Evolutionary conservation across 2,797 vertebrate genomes (phyloP).

Genomic region (Eleutherodactylus coqui): DNA sequence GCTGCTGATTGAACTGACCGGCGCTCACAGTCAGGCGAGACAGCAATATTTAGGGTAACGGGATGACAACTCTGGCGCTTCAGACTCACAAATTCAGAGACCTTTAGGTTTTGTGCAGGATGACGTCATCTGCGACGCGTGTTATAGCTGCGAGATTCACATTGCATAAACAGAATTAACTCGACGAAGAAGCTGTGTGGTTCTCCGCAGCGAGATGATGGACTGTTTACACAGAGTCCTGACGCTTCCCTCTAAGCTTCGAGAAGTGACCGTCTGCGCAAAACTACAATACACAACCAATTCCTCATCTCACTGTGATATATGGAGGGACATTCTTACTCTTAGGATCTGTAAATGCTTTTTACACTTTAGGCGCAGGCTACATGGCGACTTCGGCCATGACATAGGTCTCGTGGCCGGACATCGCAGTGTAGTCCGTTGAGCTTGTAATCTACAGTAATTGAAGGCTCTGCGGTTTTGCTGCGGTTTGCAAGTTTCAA

Average conservation of each 20-base stretch:
- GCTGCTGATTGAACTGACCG: not conserved
- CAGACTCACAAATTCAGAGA: not conserved
- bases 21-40: not conserved
- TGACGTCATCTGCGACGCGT: slow-evolving; percentile 16
- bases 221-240: slow-evolving; percentile 8
- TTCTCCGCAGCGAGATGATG: slow-evolving; percentile 2
- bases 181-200: not conserved
- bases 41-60: not conserved
- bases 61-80: not conserved
- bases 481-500: no score
- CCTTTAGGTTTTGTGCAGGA: slow-evolving; percentile 8
- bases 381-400: no score
- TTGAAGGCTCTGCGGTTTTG: no score
- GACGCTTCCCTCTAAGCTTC: slow-evolving; percentile 8
- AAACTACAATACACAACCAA: not conserved
- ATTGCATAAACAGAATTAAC: slow-evolving; percentile 46
- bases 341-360: no score
- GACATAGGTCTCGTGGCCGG: no score
- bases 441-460: no score
- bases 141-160: slow-evolving; percentile 20
- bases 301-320: not conserved
- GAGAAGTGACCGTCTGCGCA: not conserved
- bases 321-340: not conserved
- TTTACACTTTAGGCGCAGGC: no score
- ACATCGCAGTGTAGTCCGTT: no score